Evolutionary conservation across 2,888 invertebrate genomes (phyloP).

Genomic region (Hedya salicella): DNA sequence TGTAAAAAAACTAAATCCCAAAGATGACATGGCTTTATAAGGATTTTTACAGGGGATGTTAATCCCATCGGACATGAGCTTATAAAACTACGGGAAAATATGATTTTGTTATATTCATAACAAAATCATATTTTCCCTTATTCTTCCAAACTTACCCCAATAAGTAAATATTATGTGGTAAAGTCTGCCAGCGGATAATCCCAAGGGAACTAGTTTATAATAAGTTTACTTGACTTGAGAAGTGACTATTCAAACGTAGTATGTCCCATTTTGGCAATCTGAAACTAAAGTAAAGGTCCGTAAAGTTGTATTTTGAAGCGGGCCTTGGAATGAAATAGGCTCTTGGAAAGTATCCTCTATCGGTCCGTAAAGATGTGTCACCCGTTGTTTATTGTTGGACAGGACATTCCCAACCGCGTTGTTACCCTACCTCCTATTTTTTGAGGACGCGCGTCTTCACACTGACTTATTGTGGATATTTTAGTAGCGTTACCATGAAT

Average conservation of each 20-base stretch:
- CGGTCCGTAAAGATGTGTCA: neutral
- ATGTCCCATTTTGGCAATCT: no score
- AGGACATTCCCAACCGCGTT: neutral
- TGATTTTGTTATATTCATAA: neutral
- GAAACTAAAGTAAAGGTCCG: neutral
- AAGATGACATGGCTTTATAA: no score
- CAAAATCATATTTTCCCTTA: neutral
- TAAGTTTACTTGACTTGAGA: neutral
- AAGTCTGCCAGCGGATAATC: neutral
- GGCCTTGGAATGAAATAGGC: neutral
- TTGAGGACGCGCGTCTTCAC: neutral
- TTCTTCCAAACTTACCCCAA: neutral
- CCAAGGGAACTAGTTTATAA: neutral
- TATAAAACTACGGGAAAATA: no score
- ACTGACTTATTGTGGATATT: conserved; percentile 2
- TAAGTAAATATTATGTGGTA: neutral
- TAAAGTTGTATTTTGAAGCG: neutral
- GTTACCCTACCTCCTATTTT: conserved; percentile 1
- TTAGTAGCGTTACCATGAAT: neutral
- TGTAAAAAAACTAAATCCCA: no score
- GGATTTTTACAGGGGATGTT: no score
- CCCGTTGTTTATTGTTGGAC: conserved; percentile 2
- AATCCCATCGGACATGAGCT: neutral
- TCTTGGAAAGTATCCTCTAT: neutral
- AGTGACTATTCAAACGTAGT: no score